Conservation (phyloP, 2,888 invertebrate species). For the Tinea semifulvella region DNA sequence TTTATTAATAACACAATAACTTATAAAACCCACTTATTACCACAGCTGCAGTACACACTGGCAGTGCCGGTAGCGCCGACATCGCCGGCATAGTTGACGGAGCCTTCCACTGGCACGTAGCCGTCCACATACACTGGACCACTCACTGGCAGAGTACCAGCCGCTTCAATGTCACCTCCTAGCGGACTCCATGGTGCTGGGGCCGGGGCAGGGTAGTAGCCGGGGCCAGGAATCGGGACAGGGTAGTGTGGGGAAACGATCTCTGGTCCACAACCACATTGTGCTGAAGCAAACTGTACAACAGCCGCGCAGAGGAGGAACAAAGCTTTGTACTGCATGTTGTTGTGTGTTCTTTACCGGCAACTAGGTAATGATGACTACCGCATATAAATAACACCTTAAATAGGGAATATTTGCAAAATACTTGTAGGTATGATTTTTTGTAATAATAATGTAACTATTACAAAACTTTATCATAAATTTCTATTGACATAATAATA, state of each 20-base stretch:
- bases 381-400: background rate
- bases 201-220: background rate
- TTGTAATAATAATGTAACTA: background rate
- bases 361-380: background rate
- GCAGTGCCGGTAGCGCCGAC: slow-evolving; percentile 28
- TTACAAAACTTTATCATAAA: background rate
- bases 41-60: slow-evolving; percentile 23
- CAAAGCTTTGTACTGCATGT: slow-evolving; percentile 7
- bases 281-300: background rate
- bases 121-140: slow-evolving; percentile 28
- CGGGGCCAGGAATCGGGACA: background rate
- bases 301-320: background rate
- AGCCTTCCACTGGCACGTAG: slow-evolving; percentile 29
- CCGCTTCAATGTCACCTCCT: slow-evolving; percentile 24
- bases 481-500: background rate
- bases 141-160: slow-evolving; percentile 25
- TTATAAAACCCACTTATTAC: background rate
- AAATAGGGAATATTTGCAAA: no score
- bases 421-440: background rate
- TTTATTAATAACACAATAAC: background rate
- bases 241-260: no score
- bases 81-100: slow-evolving; percentile 26
- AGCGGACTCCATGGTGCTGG: no score
- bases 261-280: no score
- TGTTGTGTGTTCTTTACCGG: background rate